These are phyloP conservation scores for Parauchenoglanis punctatus DNA, from an alignment of 2,797 vertebrate species.

Conservation along the genomic window DNA sequence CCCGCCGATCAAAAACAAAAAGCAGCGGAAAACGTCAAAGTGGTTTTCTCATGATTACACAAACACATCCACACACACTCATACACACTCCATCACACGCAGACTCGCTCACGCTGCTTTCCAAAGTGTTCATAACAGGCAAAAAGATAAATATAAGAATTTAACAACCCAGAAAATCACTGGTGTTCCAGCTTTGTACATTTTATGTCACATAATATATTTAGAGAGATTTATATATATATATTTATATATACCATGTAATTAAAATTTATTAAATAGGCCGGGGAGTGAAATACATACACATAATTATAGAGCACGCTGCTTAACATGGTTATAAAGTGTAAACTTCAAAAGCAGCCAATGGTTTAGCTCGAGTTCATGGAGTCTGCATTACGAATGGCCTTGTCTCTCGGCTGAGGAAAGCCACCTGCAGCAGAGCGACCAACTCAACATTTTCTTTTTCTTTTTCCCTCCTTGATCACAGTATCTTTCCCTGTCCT, in stretches of 20 bases:
- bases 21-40: slow-evolving; percentile 75
- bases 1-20: slow-evolving; percentile 60
- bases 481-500: slow-evolving; percentile 41
- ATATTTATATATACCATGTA: slow-evolving; percentile 71
- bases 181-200: slow-evolving; percentile 82
- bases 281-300: slow-evolving; percentile 65
- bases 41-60: slow-evolving; percentile 61
- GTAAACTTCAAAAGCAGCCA: slow-evolving; percentile 81
- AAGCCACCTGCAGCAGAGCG: slow-evolving; percentile 60
- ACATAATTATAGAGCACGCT: slow-evolving; percentile 71
- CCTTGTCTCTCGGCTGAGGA: slow-evolving; percentile 53
- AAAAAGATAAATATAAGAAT: slow-evolving; percentile 79
- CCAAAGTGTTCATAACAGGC: slow-evolving; percentile 64
- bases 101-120: slow-evolving; percentile 63
- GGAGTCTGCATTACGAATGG: slow-evolving; percentile 61
- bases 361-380: slow-evolving; percentile 63
- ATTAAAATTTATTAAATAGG: slow-evolving; percentile 82
- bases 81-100: slow-evolving; percentile 49
- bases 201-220: slow-evolving; percentile 80
- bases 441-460: not conserved
- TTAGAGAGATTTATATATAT: slow-evolving; percentile 65
- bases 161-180: slow-evolving; percentile 77
- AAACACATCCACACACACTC: slow-evolving; percentile 49
- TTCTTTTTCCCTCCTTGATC: not conserved
- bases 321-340: slow-evolving; percentile 72